phyloP scores from a whole-genome alignment of 2,888 invertebrate species.

The Elaeidobius kamerunicus region DNA sequence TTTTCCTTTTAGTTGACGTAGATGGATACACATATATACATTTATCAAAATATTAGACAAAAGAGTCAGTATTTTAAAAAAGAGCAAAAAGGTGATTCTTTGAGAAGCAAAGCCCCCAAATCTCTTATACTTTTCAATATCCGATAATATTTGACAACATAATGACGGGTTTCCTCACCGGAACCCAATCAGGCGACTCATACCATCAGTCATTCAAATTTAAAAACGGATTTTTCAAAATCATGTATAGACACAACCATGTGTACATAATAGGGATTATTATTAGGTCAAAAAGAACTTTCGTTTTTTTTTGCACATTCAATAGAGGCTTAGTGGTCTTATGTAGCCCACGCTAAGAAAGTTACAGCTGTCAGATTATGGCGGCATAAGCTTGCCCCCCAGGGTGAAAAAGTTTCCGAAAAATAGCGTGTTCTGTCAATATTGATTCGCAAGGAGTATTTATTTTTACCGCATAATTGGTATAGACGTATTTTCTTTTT shows the following conservation, averaged over 20 bases:
- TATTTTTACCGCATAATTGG: no score
- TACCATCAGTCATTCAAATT: no score
- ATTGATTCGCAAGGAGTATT: no score
- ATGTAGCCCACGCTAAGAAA: conserved; percentile 1
- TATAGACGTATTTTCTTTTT: no score
- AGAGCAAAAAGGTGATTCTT: no score
- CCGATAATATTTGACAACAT: conserved; percentile 4
- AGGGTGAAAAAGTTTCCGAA: no score
- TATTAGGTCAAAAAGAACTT: conserved; percentile 5
- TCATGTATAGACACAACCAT: conserved; percentile 8
- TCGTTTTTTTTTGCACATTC: conserved; percentile 1
- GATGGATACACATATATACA: no score
- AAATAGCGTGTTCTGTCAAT: no score
- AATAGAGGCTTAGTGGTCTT: background rate
- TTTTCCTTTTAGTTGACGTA: no score
- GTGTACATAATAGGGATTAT: conserved; percentile 12
- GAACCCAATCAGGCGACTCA: conserved; percentile 5
- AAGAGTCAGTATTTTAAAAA: background rate
- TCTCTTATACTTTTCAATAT: conserved; percentile 1
- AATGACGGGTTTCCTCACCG: conserved; percentile 13
- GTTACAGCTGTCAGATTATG: conserved; percentile 13
- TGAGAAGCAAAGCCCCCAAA: no score
- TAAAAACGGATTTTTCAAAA: conserved; percentile 15
- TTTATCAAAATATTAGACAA: background rate
- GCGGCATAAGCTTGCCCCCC: background rate